Conservation (phyloP, 2,888 invertebrate species). For the Slavum lentiscoides region DNA sequence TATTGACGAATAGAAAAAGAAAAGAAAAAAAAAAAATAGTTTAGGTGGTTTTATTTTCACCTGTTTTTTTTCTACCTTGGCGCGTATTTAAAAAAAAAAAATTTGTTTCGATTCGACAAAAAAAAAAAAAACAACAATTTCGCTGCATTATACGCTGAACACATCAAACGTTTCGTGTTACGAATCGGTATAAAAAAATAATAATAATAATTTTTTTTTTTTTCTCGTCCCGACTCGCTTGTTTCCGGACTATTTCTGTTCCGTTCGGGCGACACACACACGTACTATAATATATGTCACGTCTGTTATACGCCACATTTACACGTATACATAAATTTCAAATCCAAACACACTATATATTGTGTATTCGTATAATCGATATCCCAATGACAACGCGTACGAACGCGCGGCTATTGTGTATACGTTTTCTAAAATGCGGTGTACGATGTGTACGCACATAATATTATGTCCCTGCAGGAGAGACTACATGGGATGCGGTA, state of each 20-base stretch:
- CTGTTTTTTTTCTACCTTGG: conserved; percentile 39
- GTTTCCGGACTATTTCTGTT: conserved; percentile 46
- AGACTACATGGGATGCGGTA: no score
- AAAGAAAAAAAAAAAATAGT: conserved; percentile 2
- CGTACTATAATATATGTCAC: no score
- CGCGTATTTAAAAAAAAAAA: no score
- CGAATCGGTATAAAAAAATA: conserved; percentile 8
- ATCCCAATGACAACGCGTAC: no score
- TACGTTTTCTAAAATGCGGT: no score
- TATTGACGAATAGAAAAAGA: not conserved
- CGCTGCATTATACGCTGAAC: conserved; percentile 16
- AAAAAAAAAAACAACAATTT: not conserved
- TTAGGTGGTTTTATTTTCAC: conserved; percentile 37
- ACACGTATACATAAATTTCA: no score
- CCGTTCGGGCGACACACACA: not conserved
- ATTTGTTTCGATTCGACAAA: not conserved
- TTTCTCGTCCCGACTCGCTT: not conserved
- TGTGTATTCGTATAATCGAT: no score
- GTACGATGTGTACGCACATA: no score
- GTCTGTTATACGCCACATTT: no score
- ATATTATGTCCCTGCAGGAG: no score
- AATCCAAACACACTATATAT: no score
- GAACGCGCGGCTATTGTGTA: no score
- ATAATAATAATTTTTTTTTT: conserved; percentile 39
- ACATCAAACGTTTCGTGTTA: conserved; percentile 45